These are phyloP conservation scores for Coccyzus lansbergi DNA, from an alignment of 2,797 vertebrate genomes.

Conservation along the genomic window DNA sequence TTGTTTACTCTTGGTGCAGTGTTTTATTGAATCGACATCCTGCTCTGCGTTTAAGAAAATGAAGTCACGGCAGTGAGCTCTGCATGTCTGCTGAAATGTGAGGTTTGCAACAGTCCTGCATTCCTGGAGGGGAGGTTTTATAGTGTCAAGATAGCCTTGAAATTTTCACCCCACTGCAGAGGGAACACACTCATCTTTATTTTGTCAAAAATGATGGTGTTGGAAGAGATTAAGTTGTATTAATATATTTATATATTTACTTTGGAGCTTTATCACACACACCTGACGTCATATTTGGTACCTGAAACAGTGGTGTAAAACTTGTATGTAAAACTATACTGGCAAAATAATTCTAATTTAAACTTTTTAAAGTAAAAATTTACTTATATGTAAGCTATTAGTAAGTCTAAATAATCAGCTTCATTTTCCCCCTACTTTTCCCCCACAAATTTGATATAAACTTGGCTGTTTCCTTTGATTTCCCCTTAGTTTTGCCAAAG, in stretches of 20 bases:
- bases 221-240: neutral
- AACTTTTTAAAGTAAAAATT: neutral
- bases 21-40: too few species aligned
- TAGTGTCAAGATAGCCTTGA: neutral
- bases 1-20: neutral
- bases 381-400: neutral
- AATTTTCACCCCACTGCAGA: neutral
- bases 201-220: rapidly evolving
- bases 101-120: neutral
- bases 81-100: rapidly evolving
- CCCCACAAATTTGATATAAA: neutral
- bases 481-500: neutral
- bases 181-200: neutral
- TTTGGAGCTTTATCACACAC: neutral
- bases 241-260: too few species aligned
- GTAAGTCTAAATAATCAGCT: neutral
- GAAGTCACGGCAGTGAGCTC: neutral
- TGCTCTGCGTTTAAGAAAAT: too few species aligned
- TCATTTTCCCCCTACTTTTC: neutral
- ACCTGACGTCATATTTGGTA: rapidly evolving
- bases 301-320: neutral
- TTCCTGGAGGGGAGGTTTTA: neutral
- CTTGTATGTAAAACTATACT: neutral
- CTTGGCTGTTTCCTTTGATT: neutral
- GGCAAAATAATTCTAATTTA: neutral